Base-by-base conservation (phyloP, 2,888 invertebrate species). In the Aphidoletes aphidimyza region DNA sequence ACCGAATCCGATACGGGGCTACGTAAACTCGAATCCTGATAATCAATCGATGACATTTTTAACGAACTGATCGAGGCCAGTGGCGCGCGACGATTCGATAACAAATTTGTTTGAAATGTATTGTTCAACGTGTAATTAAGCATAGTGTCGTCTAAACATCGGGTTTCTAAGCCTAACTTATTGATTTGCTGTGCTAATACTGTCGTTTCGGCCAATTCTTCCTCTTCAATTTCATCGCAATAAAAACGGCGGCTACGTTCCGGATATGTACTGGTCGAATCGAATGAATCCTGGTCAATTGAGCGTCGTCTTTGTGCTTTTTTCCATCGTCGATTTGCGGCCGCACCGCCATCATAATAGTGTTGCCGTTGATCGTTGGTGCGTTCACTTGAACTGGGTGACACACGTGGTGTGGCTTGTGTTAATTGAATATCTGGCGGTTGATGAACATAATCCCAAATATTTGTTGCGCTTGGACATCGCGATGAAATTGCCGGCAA, bases 1-100 rank as follows among this genome's bases (percentile, higher is more conserved):
- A 96, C 95, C 30, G 96, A 95, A 89, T 96, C 96, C 84, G 95
- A 94, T 81, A 94, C 94, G 85, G 94, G 92, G 22, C 94, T 93
- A 86, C 92, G 92, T 86, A 93, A 91, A 87, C 95, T 95, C 87
- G 93, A 93, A 88, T 95, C 95, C 83, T 92, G 92, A 86, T 92
- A 93, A 87, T 93, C 92, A 86, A 93, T 90, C 49, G 92, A 93
- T 42, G 94, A 94, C 86, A 93, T 93, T 86, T 93, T 94, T 87
- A 93, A 94, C 90, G 95, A 95, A 88, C 95, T 95, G 89, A 95
- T 93, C 83, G 95, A 95, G 85, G 95, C 95, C 86, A 95, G 91
- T 22, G 95, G 95, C 36, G 95, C 95, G 86, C 94, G 91, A 87
- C 93, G 91, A 87, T 91, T 91, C 19, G 83, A 22, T 42, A 59